phyloP scores from a whole-genome alignment of 2,797 vertebrate species.

The Poeciliopsis paucimaculata region DNA sequence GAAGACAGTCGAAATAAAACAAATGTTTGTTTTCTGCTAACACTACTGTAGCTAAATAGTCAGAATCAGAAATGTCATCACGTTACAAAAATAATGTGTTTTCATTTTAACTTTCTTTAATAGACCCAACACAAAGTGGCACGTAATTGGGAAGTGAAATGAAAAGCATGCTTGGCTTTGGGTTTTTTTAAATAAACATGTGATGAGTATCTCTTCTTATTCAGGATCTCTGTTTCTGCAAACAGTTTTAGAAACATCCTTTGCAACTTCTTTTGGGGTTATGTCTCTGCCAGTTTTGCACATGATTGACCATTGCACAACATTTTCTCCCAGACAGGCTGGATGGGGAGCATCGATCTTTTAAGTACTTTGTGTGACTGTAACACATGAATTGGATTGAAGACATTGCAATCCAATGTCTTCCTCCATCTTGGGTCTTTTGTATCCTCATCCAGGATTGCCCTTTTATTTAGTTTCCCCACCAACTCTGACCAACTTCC shows the following conservation, averaged over 20 bases:
- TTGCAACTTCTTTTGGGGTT: neutral
- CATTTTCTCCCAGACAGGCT: neutral
- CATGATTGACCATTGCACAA: neutral
- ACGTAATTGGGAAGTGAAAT: neutral
- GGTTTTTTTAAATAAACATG: neutral
- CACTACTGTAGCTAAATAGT: neutral
- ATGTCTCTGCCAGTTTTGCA: neutral
- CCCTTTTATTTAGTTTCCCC: neutral
- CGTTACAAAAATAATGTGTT: neutral
- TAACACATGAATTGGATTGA: neutral
- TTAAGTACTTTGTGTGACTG: neutral
- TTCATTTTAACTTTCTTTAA: neutral
- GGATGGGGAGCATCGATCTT: neutral
- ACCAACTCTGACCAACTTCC: neutral
- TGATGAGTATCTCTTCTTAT: neutral
- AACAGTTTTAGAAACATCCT: neutral
- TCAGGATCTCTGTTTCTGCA: neutral
- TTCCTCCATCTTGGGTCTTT: neutral
- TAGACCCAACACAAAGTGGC: neutral
- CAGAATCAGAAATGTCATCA: neutral
- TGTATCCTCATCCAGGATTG: neutral
- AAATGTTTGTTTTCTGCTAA: neutral
- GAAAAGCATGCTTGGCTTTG: neutral
- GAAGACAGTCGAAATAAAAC: neutral
- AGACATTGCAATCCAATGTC: too few relatives aligned